These are phyloP conservation scores for Oceanodroma leucorhoa DNA, from an alignment of 2,797 vertebrate species.

Conservation along the genomic window DNA sequence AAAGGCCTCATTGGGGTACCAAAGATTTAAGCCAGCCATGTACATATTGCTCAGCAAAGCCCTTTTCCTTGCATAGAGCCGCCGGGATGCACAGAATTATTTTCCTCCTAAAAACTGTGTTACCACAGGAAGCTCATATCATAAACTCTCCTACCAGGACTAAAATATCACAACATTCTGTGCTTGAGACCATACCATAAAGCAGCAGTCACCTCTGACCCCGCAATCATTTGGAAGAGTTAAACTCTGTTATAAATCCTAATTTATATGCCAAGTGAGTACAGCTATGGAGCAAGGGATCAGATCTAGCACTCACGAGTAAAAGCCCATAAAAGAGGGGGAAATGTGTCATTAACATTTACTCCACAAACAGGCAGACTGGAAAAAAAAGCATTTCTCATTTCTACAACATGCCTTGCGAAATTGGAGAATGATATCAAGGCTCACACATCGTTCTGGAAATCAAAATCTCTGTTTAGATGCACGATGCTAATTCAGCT, in stretches of 20 bases:
- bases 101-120: neutral
- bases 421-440: neutral
- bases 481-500: neutral
- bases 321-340: constrained; percentile 32
- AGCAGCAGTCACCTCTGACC: constrained; percentile 35
- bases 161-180: constrained; percentile 7
- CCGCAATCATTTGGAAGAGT: constrained; percentile 4
- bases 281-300: neutral
- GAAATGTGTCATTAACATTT: constrained; percentile 41
- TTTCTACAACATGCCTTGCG: neutral
- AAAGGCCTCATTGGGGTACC: neutral
- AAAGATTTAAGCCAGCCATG: neutral
- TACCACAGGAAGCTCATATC: neutral
- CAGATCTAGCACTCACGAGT: constrained; percentile 16
- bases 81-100: neutral
- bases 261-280: constrained; percentile 50
- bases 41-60: neutral
- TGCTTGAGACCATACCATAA: constrained; percentile 14
- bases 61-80: neutral
- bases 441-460: neutral
- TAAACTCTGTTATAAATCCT: constrained; percentile 49
- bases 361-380: neutral
- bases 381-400: neutral
- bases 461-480: constrained; percentile 21
- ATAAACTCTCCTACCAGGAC: neutral